These are phyloP conservation scores for Petrocephalus sullivani DNA, from an alignment of 2,797 vertebrate genomes.

Conservation along the genomic window DNA sequence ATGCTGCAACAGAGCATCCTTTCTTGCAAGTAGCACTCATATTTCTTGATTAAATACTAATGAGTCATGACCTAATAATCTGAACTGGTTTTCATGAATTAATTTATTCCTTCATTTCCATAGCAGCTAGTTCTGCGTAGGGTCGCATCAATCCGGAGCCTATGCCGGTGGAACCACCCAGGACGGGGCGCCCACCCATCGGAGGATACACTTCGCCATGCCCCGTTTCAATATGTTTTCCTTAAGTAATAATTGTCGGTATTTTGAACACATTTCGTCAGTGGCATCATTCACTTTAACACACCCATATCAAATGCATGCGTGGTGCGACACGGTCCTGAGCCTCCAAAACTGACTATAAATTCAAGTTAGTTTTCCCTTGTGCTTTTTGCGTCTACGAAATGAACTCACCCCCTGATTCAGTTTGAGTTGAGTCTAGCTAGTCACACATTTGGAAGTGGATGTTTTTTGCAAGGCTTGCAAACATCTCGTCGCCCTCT, in stretches of 20 bases:
- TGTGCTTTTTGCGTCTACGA: neutral
- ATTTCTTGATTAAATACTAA: neutral
- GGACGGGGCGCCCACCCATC: neutral
- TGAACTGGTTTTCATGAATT: neutral
- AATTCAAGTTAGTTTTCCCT: neutral
- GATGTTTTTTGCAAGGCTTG: neutral
- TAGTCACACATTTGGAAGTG: neutral
- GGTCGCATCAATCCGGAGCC: neutral
- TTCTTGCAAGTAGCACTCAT: neutral
- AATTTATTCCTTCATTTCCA: neutral
- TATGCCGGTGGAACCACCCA: neutral
- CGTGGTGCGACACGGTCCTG: neutral
- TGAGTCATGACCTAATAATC: neutral
- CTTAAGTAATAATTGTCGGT: neutral
- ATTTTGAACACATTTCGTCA: neutral
- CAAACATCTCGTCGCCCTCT: neutral
- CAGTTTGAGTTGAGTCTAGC: neutral
- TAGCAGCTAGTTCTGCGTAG: neutral
- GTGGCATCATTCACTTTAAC: neutral
- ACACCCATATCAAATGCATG: neutral
- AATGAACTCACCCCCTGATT: neutral
- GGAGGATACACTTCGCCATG: neutral
- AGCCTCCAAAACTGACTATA: neutral
- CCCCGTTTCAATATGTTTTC: neutral
- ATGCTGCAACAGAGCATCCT: neutral